Evolutionary conservation across 2,113 vertebrate genomes (phyloP), one percentile per base, ranked within the genome.

Genomic region (Pithys albifrons): DNA sequence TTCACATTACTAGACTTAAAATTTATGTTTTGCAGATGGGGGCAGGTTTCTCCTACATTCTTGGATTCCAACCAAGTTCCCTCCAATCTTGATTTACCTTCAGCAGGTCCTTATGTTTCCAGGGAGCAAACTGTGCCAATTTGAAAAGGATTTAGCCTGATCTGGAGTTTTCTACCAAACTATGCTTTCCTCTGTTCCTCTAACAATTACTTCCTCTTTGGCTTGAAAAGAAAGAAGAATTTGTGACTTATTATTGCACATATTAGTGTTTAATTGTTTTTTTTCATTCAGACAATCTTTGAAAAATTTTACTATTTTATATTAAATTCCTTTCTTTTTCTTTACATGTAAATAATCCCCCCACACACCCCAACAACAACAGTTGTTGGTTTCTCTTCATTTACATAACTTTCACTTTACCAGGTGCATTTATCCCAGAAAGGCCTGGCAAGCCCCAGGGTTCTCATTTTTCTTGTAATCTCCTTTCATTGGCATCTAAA

Each of bases 391-490:
- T 92, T 84, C 66, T 74, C 76, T 94, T 82, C 76, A 73, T 95
- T 95, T 93, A 57, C 86, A 89, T 76, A 92, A 96, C 71, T 75
- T 94, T 93, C 83, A 72, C 78, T 91, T 85, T 87, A 81, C 82
- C 57, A 89, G 74, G 84, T 93, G 76, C 45, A 61, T 81, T 86
- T 94, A 85, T 95, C 49, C 94, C 51, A 72, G 85, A 89, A 95
- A 71, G 80, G 37, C 71, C 93, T 95, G 85, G 79, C 82, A 91
- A 87, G 94, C 84, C 87, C 52, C 80, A 93, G 81, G 87, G 71
- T 93, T 95, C 91, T 91, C 89, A 91, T 95, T 94, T 97, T 92
- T 96, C 92, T 94, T 95, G 66, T 91, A 85, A 93, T 91, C 90
- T 94, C 78, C 95, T 87, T 96, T 95, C 85, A 91, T 73, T 94